A percentile compares a stretch with the other conserved stretches of the same genome.
These are phyloP conservation scores for Nyctereutes procyonoides DNA, from an alignment of 2,113 vertebrate genomes.

Conservation along the genomic window DNA sequence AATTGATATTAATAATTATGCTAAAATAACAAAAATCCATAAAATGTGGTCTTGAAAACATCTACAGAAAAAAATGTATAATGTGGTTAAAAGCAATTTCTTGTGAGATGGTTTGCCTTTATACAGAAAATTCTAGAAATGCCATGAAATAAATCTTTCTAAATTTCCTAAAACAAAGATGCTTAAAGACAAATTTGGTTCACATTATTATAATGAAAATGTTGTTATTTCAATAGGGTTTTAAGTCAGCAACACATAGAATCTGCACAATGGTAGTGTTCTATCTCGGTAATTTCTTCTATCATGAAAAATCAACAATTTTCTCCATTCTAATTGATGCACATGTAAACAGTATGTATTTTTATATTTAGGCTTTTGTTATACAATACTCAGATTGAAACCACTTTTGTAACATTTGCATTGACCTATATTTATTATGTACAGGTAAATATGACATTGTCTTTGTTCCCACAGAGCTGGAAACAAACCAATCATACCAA, in stretches of 20 bases:
- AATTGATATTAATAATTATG: background rate
- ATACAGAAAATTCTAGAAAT: background rate
- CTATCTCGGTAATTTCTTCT: background rate
- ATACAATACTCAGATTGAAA: background rate
- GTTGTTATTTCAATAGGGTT: background rate
- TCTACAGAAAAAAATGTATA: background rate
- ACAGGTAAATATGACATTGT: background rate
- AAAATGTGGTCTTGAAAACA: background rate
- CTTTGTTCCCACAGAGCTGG: background rate
- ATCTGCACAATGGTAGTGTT: background rate
- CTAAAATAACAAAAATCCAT: background rate
- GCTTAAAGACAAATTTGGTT: background rate
- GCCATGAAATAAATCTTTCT: background rate
- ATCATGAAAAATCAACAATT: background rate
- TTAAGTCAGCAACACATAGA: background rate
- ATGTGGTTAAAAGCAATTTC: background rate
- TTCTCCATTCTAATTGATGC: background rate
- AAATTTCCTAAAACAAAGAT: background rate
- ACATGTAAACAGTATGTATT: background rate
- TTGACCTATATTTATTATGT: background rate
- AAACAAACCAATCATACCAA: background rate
- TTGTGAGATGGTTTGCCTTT: background rate
- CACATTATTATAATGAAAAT: background rate
- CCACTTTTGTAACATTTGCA: background rate
- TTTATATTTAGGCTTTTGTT: background rate